Base-by-base conservation (phyloP, 1,140 invertebrate genomes). In the Heliothis subflexa region DNA sequence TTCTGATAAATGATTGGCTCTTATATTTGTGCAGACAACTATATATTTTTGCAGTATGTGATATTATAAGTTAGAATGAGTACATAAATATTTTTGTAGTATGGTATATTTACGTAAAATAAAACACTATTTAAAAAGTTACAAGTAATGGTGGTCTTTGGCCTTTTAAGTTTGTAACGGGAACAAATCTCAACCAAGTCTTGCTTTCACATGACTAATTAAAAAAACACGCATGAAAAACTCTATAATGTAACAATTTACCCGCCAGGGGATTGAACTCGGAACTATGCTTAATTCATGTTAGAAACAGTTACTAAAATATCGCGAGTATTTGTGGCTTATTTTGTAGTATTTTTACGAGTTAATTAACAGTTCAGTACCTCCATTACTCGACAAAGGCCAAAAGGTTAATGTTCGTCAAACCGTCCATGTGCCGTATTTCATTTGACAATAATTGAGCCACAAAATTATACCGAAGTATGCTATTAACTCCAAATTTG, bases 361-460 rank as follows among this genome's bases (percentile, higher is more conserved):
- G 33, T 40, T 61, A 61, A 61, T 61, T 28, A 61, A 61, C 21
- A 18, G 57, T 25, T 61, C 25, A 61, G 54, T 61, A 61, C 18
- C 18, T 49, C 18, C 40, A 25, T 70, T 70, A 52, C 21, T 25
- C 21, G 45, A 9, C 66, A 70, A 9, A 70, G 47, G 52, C 68
- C 28, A 52, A 66, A 66, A 66, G n/a, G 16, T 55, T 33, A 55
- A 71, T 71, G 28, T 40, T 40, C 25, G 40, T 55, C 68, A 55
- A 71, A 71, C 52, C 66, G 47, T 40, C 12, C 47, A 33, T 28
- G 16, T 28, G 13, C 49, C n/a, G n/a, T 54, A 18, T 55, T 40
- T 55, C 50, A 71, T 71, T 55, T 71, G 11, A 71, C 14, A 12
- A 57, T 59, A 73, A 73, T 73, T 73, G 70, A 72, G 52, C 71